Base-by-base conservation (phyloP, 2,888 invertebrate genomes). In the Sinopyrophorus schimmeli region DNA sequence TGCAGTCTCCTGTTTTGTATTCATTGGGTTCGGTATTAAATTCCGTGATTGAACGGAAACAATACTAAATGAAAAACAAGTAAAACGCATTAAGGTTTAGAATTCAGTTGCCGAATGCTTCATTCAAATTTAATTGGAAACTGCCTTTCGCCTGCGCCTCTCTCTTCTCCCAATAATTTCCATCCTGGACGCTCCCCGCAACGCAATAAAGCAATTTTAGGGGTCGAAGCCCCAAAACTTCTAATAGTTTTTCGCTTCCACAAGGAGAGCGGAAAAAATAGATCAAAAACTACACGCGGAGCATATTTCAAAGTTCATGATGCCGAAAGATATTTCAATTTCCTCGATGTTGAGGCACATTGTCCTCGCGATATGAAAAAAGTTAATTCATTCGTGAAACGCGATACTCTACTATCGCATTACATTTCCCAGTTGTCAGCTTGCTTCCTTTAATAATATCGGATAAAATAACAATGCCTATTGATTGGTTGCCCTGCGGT, bases 341-440 rank as follows among this genome's bases (percentile, higher is more conserved):
- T 58, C 58, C 58, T 59, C 55, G 53, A 34, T 44, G 47, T 46
- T 61, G 54, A 35, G 39, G 39, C 26, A 37, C 49, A 38, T 46
- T 44, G 48, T 44, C 49, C 44, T 53, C 44, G 17, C 37, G 46
- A 38, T 37, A 48, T 38, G 47, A 55, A 62, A 61, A 58, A 63
- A 61, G 63, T 60, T 60, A 63, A 64, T 61, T 65, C 63, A 62
- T 59, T 62, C 60, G 62, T 62, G 60, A 63, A 65, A 64, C 58
- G 58, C 59, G 63, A 65, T 65, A 63, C 54, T 53, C 39, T 47
- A 53, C 54, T 58, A 59, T 61, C 57, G 48, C 43, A 54, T 60
- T 60, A 58, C 61, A 57, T 59, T 61, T 59, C 57, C 55, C 58
- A 56, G 57, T 60, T 62, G 59, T 62, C 63, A 59, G 59, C 58